Evolutionary conservation across 30 jellyfish, hydroid and myxozoan species (phyloP).

Genomic region (Aurelia sp.): DNA sequence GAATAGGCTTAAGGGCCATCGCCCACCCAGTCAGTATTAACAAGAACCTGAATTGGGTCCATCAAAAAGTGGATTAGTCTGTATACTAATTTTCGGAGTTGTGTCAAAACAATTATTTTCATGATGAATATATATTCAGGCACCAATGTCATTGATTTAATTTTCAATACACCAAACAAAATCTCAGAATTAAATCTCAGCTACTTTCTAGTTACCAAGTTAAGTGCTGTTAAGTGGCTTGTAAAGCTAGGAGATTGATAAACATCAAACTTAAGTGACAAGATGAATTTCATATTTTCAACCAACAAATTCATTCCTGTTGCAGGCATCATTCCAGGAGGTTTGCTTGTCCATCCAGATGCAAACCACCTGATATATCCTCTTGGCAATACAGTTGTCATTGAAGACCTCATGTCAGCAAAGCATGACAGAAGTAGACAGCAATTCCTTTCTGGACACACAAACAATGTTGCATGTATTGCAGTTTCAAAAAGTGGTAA

Average conservation of each 20-base stretch:
- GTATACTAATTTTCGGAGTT: too few relatives aligned
- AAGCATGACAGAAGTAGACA: conserved; percentile 71
- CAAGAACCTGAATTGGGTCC: too few relatives aligned
- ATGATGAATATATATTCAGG: too few relatives aligned
- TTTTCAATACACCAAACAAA: too few relatives aligned
- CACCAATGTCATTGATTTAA: too few relatives aligned
- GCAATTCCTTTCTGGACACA: conserved; percentile 91
- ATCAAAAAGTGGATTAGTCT: too few relatives aligned
- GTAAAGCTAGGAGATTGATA: too few relatives aligned
- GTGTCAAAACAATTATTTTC: too few relatives aligned
- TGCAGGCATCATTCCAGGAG: conserved; percentile 96
- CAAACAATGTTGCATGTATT: conserved; percentile 93
- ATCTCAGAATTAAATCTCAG: too few relatives aligned
- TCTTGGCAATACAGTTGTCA: conserved; percentile 93
- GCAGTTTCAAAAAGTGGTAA: conserved; percentile 92
- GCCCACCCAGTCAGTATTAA: too few relatives aligned
- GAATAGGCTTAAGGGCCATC: too few relatives aligned
- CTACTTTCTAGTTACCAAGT: not conserved
- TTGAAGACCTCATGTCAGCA: conserved; percentile 72
- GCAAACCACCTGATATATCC: conserved; percentile 84
- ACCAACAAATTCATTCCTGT: not conserved
- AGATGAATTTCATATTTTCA: not conserved
- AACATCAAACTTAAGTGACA: too few relatives aligned
- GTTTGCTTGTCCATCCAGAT: conserved; percentile 93
- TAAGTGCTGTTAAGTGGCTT: not conserved